A percentile compares a stretch with the other conserved stretches of the same genome.
Conservation (phyloP, 2,797 vertebrate genomes). For the Cetoscarus ocellatus region DNA sequence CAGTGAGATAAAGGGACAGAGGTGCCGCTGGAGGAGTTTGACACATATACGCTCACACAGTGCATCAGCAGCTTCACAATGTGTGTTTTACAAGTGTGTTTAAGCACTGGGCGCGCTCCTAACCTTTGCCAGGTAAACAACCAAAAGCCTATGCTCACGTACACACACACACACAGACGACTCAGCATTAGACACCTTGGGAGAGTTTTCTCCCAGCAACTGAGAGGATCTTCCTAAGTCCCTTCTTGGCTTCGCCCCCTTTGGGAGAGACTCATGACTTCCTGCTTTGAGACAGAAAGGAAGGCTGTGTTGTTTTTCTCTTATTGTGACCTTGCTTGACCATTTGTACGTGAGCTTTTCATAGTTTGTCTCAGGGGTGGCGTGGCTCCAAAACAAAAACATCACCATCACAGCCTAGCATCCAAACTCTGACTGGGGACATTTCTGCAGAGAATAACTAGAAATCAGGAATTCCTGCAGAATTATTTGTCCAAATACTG, state of each 20-base stretch:
- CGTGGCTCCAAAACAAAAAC: background rate
- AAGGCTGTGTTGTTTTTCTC: constrained; percentile 41
- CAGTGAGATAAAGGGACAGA: constrained; percentile 52
- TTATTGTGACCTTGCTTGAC: constrained; percentile 5
- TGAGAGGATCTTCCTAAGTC: constrained; percentile 47
- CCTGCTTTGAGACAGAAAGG: constrained; percentile 75
- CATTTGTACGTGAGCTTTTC: constrained; percentile 16
- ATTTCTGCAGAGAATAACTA: background rate
- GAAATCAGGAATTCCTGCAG: background rate
- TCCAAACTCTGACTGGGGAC: background rate
- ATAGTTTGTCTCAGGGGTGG: background rate
- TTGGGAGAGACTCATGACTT: constrained; percentile 74
- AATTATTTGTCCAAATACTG: background rate
- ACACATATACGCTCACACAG: constrained; percentile 44
- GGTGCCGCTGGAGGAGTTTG: constrained; percentile 25
- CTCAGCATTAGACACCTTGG: constrained; percentile 32
- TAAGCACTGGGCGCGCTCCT: constrained; percentile 40
- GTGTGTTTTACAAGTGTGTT: constrained; percentile 49
- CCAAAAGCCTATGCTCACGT: constrained; percentile 12
- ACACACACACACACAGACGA: constrained; percentile 26
- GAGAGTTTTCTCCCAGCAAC: constrained; percentile 66
- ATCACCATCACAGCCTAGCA: too few species aligned
- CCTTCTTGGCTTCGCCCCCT: constrained; percentile 38
- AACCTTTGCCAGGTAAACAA: constrained; percentile 59
- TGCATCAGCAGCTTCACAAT: constrained; percentile 10